A percentile compares a stretch with the other conserved stretches of the same genome.
Conservation (phyloP, 2,888 invertebrate genomes). For the Agonopterix alstromeriana region DNA sequence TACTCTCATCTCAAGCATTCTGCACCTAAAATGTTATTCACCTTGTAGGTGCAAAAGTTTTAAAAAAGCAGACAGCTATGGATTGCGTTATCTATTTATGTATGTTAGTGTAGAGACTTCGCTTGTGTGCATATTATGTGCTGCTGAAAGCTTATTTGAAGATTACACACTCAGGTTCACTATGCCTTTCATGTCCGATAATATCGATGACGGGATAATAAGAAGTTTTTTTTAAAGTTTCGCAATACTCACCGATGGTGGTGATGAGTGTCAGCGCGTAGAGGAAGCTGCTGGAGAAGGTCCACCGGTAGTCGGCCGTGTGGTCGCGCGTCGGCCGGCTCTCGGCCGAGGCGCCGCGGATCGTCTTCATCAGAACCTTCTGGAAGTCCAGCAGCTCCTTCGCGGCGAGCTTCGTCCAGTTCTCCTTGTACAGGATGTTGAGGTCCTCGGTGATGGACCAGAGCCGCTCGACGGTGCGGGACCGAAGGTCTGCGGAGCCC, state of each 20-base stretch:
- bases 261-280: constrained; percentile 96
- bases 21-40: no score
- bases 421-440: constrained; percentile 92
- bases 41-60: no score
- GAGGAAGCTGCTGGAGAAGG: constrained; percentile 93
- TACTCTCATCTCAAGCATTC: no score
- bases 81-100: no score
- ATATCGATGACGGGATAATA: no score
- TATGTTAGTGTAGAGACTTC: no score
- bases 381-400: constrained; percentile 91
- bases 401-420: constrained; percentile 94
- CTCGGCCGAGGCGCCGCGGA: constrained; percentile 50
- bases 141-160: no score
- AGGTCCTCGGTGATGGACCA: constrained; percentile 92
- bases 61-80: no score
- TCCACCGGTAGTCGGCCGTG: constrained; percentile 85
- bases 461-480: constrained; percentile 85
- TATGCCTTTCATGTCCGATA: no score
- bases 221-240: no score
- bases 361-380: constrained; percentile 75
- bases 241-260: constrained; percentile 88
- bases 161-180: no score
- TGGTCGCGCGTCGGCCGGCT: constrained; percentile 32
- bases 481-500: constrained; percentile 76
- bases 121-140: no score